Conservation (phyloP, 2,113 vertebrate species). For the Climacteris rufus region DNA sequence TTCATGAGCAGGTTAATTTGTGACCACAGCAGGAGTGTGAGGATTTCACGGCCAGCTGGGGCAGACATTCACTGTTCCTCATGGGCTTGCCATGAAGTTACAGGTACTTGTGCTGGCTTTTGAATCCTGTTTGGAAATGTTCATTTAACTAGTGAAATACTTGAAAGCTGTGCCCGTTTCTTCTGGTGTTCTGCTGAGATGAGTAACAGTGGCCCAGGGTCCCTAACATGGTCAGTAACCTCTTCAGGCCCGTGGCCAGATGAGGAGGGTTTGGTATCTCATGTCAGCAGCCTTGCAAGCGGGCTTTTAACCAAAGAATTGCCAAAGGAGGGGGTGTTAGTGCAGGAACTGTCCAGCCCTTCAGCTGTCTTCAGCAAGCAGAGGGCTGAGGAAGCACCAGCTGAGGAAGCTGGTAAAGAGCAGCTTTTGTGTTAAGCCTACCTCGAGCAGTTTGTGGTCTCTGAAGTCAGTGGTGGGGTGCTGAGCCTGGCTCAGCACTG, state of each 20-base stretch:
- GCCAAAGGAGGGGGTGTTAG: accelerated
- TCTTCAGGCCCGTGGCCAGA: background rate
- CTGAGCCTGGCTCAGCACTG: background rate
- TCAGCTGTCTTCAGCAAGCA: background rate
- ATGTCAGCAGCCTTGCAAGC: accelerated
- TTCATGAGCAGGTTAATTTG: background rate
- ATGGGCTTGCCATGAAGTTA: background rate
- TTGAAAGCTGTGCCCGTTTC: background rate
- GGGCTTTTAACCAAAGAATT: background rate
- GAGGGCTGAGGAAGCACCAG: background rate
- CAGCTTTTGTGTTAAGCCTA: background rate
- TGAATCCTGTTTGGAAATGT: background rate
- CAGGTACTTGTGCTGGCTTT: background rate
- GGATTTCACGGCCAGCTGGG: conserved; percentile 7
- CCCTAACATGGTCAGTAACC: background rate
- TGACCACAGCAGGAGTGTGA: conserved; percentile 5
- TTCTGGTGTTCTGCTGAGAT: background rate
- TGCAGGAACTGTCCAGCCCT: background rate
- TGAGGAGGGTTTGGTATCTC: background rate
- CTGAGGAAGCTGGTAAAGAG: background rate
- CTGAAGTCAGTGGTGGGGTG: background rate
- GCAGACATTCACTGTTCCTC: background rate
- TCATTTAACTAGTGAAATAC: background rate
- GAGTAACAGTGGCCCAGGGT: background rate
- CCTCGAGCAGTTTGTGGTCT: accelerated